A percentile compares a stretch with the other conserved stretches of the same genome.
phyloP scores from a whole-genome alignment of 2,888 invertebrate species.

The Alitta virens region DNA sequence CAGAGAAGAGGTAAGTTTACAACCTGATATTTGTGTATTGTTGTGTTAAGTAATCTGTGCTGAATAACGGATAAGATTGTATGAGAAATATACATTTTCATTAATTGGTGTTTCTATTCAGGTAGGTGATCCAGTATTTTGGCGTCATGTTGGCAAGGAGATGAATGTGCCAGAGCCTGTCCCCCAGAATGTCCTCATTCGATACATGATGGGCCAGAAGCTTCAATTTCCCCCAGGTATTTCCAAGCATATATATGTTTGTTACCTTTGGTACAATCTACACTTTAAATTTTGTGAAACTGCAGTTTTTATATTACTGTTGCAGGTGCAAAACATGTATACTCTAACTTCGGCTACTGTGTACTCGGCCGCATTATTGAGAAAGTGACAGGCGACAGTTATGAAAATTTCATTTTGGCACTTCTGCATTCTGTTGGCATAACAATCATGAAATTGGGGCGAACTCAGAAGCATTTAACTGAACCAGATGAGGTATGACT shows the following conservation, averaged over 20 bases:
- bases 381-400: conserved; percentile 33
- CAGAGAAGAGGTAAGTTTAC: conserved; percentile 8
- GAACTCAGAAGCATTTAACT: conserved; percentile 24
- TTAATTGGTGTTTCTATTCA: too few species aligned
- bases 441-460: conserved; percentile 28
- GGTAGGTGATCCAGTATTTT: conserved; percentile 44
- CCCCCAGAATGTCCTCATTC: conserved; percentile 32
- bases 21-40: too few species aligned
- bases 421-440: conserved; percentile 31
- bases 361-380: conserved; percentile 43
- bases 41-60: too few species aligned
- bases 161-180: conserved; percentile 22
- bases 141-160: conserved; percentile 19
- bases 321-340: conserved; percentile 41
- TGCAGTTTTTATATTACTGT: not conserved
- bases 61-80: too few species aligned
- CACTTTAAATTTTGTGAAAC: too few species aligned
- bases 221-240: conserved; percentile 43
- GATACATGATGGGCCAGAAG: conserved; percentile 37
- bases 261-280: too few species aligned
- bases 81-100: conserved; percentile 39
- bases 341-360: conserved; percentile 48
- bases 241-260: not conserved
- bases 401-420: conserved; percentile 31
- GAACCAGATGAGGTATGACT: conserved; percentile 33